Percentiles rank a stretch among this genome's conserved stretches.
phyloP scores from a whole-genome alignment of 2,113 vertebrate species.

The Pseudonaja textilis region DNA sequence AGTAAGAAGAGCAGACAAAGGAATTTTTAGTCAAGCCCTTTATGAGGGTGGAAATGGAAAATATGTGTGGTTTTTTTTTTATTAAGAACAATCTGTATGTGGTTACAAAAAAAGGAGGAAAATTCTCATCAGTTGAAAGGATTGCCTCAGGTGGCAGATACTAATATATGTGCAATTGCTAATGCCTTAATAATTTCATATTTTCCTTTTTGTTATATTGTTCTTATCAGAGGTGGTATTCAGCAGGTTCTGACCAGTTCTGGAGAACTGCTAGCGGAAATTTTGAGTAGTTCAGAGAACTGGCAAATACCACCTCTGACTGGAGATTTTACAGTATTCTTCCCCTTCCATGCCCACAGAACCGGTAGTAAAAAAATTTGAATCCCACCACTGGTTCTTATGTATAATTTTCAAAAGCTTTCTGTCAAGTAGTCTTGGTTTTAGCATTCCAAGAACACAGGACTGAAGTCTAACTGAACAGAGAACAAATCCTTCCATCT shows the following conservation, averaged over 20 bases:
- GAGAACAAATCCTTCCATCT: not conserved
- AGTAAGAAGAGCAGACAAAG: conserved; percentile 40
- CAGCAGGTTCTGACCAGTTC: too few species aligned
- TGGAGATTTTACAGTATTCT: too few species aligned
- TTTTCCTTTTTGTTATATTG: not conserved
- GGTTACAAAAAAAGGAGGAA: conserved; percentile 24
- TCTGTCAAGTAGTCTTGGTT: not conserved
- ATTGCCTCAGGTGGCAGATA: not conserved
- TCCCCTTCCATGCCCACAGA: too few species aligned
- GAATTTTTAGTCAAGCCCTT: conserved; percentile 57
- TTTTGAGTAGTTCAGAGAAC: too few species aligned
- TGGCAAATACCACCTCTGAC: too few species aligned
- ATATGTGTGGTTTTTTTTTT: conserved; percentile 35
- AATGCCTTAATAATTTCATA: not conserved
- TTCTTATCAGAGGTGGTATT: not conserved
- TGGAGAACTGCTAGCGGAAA: too few species aligned
- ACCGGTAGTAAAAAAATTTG: too few species aligned
- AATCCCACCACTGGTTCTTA: not conserved
- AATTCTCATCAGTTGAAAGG: conserved; percentile 29
- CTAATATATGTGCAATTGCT: not conserved
- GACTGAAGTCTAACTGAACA: not conserved
- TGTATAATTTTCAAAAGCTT: not conserved
- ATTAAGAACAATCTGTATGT: conserved; percentile 41
- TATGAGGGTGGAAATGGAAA: conserved; percentile 40
- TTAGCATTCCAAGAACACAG: not conserved